Conservation (phyloP, 2,797 vertebrate species). For the Ibycter americanus region DNA sequence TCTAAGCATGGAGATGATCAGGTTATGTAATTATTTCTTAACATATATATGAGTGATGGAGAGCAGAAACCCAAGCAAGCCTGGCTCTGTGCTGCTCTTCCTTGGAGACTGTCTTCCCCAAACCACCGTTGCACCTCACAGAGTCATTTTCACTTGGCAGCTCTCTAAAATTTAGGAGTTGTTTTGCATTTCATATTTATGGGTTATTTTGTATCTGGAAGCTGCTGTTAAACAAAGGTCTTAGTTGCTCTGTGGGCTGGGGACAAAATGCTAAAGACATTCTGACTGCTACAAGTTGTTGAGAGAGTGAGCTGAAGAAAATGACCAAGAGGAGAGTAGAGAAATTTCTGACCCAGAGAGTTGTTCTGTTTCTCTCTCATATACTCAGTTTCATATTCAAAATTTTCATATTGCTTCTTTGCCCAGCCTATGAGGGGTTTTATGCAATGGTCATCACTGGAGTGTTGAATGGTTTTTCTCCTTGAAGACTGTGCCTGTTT, state of each 20-base stretch:
- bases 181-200: slow-evolving; percentile 15
- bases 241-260: not conserved
- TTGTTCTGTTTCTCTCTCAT: not conserved
- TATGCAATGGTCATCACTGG: not conserved
- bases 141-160: not conserved
- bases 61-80: not conserved
- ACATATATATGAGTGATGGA: not conserved
- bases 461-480: not conserved
- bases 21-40: slow-evolving; percentile 13
- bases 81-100: not conserved
- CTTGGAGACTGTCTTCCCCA: not conserved
- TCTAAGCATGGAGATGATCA: not conserved
- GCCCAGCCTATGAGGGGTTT: not conserved
- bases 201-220: slow-evolving; percentile 5
- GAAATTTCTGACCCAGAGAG: not conserved
- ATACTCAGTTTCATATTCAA: not conserved
- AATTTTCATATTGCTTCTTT: not conserved
- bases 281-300: not conserved
- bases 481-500: not conserved
- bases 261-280: not conserved
- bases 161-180: not conserved
- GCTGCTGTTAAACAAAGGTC: not conserved
- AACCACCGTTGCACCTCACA: not conserved
- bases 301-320: not conserved
- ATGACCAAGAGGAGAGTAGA: not conserved